Percentiles rank a stretch among this genome's conserved stretches.
Evolutionary conservation across 2,888 invertebrate species (phyloP).

Genomic region (Pachydiplax longipennis): DNA sequence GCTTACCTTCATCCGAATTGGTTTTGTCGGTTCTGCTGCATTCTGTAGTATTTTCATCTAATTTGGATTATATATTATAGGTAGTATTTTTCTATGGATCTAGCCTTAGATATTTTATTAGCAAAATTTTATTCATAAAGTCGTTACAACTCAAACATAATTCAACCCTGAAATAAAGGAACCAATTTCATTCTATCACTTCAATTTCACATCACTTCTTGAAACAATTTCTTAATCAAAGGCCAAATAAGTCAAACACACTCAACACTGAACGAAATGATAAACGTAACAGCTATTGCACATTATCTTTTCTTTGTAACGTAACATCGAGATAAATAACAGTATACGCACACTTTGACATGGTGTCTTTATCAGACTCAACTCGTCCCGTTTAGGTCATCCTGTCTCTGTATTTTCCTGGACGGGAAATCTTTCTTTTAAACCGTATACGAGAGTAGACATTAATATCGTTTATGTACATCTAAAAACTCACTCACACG

Average conservation of each 20-base stretch:
- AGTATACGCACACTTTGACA: neutral
- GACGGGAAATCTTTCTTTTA: neutral
- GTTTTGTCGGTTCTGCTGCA: too few species aligned
- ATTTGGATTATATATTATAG: too few species aligned
- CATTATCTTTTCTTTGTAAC: neutral
- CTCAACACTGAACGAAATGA: neutral
- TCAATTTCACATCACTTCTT: neutral
- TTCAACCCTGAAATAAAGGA: neutral
- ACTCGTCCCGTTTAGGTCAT: too few species aligned
- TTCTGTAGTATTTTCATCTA: too few species aligned
- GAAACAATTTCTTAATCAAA: neutral
- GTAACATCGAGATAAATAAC: constrained; percentile 38
- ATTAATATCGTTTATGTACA: neutral
- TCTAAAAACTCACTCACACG: neutral
- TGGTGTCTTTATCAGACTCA: neutral
- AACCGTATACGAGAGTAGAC: neutral
- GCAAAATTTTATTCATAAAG: constrained; percentile 8
- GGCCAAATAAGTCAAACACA: neutral
- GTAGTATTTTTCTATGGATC: too few species aligned
- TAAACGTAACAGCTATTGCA: constrained; percentile 36
- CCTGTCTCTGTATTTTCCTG: neutral
- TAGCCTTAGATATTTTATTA: neutral
- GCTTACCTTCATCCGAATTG: too few species aligned
- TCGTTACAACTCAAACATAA: constrained; percentile 1
- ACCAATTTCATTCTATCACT: neutral